Evolutionary conservation across 2,113 vertebrate species (phyloP), one percentile per base, ranked within the genome.

Genomic region (Aramus guarauna): DNA sequence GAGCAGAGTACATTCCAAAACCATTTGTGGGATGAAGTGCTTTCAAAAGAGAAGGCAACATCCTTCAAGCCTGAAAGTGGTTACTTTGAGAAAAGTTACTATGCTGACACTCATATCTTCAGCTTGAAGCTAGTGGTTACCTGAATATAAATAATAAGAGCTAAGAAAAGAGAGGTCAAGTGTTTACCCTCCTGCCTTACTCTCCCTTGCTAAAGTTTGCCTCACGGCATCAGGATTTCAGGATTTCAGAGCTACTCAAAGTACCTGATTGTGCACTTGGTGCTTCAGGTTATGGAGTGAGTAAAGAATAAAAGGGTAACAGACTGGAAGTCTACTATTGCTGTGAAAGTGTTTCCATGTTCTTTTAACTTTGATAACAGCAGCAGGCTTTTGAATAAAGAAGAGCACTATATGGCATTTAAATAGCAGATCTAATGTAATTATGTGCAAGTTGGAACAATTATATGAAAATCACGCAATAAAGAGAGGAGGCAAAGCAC

Each of bases 361-460:
- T 87, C 59, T 93, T 93, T 87, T 50, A 68, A 68, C 43, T 59
- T 34, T 72, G 62, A 41, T 81, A 88, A 80, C 66, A 90, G 71
- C 37, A 66, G 21, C 24, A 76, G n/a, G 37, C 26, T 68, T 90
- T 29, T 50, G 72, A 85, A 82, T n/a, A n/a, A 88, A 79, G 52
- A n/a, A 58, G 56, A 74, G 29, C 19, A 15, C 43, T 90, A 22
- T 43, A 68, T n/a, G 29, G 50, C 39, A 45, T 80, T 96, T 90
- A 73, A 95, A 94, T 36, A 85, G 59, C 48, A 90, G 47, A 73
- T 62, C 86, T 92, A 89, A 92, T 60, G 17, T 66, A 92, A 89
- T 92, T 92, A 72, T 6, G 37, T 72, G 37, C 78, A 91, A 92
- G 52, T 78, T 89, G 77, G 64, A 94, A 91, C 64, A 94, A 95